phyloP scores from a whole-genome alignment of 2,888 invertebrate species.

The Lymantria dispar region DNA sequence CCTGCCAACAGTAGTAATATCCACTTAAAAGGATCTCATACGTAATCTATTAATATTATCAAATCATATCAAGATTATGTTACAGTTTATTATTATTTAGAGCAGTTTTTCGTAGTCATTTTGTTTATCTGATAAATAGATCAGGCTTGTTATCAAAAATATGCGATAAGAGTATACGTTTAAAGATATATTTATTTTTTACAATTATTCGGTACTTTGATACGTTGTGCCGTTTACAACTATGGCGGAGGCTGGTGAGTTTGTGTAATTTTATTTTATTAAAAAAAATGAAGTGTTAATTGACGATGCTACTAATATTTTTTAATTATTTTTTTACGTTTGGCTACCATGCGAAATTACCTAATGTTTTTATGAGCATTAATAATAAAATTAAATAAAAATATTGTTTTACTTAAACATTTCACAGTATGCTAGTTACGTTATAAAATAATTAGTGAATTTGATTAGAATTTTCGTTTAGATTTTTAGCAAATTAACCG shows the following conservation, averaged over 20 bases:
- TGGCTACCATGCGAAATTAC: too few relatives aligned
- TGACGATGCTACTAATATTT: too few relatives aligned
- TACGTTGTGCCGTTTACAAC: slow-evolving; percentile 6
- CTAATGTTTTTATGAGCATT: too few relatives aligned
- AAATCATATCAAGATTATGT: slow-evolving; percentile 10
- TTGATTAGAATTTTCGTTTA: too few relatives aligned
- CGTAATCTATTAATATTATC: slow-evolving; percentile 4
- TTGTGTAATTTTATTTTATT: not conserved
- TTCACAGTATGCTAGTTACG: too few relatives aligned
- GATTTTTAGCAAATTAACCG: too few relatives aligned
- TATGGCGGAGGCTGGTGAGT: slow-evolving; percentile 24
- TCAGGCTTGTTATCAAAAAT: slow-evolving; percentile 24
- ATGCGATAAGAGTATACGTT: slow-evolving; percentile 18
- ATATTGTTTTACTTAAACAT: too few relatives aligned
- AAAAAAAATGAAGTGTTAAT: not conserved
- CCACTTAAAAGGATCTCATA: not conserved
- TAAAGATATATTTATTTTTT: slow-evolving; percentile 3
- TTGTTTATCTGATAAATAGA: slow-evolving; percentile 18
- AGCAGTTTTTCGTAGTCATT: not conserved
- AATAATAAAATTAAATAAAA: too few relatives aligned
- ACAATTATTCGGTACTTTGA: slow-evolving; percentile 7
- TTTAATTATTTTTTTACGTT: too few relatives aligned
- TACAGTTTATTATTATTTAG: not conserved
- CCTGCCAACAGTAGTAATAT: not conserved
- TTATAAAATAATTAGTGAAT: too few relatives aligned